These are phyloP conservation scores for Bos indicus DNA, from an alignment of 2,113 vertebrate species.

Conservation along the genomic window DNA sequence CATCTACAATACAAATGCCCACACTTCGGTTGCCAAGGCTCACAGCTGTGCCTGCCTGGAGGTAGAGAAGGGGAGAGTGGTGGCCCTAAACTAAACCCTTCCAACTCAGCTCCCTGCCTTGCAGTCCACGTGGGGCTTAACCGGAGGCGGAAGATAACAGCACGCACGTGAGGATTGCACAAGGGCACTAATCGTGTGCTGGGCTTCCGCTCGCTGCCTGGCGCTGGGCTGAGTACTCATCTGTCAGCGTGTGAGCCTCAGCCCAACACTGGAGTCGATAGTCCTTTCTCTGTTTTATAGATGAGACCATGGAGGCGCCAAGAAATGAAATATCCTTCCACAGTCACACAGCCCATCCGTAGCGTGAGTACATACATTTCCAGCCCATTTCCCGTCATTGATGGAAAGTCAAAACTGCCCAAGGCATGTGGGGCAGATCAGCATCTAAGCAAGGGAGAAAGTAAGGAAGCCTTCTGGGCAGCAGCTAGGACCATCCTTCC, in stretches of 20 bases:
- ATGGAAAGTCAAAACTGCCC: background rate
- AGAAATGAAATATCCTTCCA: background rate
- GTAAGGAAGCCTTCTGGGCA: background rate
- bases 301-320: background rate
- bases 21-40: background rate
- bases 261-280: accelerated
- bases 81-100: background rate
- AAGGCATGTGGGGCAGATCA: too few species aligned
- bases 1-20: background rate
- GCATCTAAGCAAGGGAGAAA: background rate
- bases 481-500: background rate
- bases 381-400: background rate
- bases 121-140: background rate
- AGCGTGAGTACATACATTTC: too few species aligned
- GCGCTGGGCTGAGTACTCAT: too few species aligned
- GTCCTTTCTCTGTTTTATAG: background rate
- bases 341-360: background rate
- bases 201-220: background rate
- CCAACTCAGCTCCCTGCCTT: background rate
- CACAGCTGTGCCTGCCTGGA: background rate
- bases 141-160: background rate
- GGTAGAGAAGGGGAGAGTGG: too few species aligned
- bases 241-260: background rate
- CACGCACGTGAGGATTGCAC: background rate
- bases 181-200: background rate